These are phyloP conservation scores for Tipula confusa DNA, from an alignment of 2,888 invertebrate genomes.

Conservation along the genomic window DNA sequence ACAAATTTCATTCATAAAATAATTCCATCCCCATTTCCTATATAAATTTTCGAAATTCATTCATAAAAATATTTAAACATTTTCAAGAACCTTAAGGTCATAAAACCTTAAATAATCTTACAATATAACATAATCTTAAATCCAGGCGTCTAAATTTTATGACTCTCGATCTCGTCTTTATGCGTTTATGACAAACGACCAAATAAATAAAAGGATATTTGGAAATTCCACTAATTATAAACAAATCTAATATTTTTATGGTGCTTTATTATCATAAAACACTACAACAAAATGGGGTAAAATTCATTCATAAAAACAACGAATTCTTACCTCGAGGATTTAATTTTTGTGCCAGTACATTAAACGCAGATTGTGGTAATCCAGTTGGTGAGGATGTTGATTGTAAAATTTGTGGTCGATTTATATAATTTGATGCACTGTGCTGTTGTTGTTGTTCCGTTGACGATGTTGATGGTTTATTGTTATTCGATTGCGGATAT, in stretches of 20 bases:
- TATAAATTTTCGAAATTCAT: background rate
- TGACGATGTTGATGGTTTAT: constrained; percentile 48
- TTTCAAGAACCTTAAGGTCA: background rate
- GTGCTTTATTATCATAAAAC: background rate
- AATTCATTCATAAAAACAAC: constrained; percentile 30
- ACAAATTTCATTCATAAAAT: background rate
- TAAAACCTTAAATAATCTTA: background rate
- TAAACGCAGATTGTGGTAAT: constrained; percentile 50
- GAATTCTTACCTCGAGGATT: constrained; percentile 47
- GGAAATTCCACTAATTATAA: background rate
- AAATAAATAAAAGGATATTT: background rate
- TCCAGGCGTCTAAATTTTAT: constrained; percentile 3
- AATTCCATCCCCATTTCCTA: background rate
- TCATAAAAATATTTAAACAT: background rate
- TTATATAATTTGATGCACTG: constrained; percentile 33
- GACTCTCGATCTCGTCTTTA: background rate
- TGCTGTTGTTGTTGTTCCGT: constrained; percentile 38
- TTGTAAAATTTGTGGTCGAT: constrained; percentile 39
- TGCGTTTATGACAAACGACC: background rate
- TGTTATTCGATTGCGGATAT: constrained; percentile 35
- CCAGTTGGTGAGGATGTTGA: constrained; percentile 42
- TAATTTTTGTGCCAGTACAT: constrained; percentile 48
- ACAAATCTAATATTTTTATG: constrained; percentile 27
- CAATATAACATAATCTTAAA: background rate
- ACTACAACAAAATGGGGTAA: background rate